These are phyloP conservation scores for Chaetoderma sp. DNA, from an alignment of 2,888 invertebrate species.

Conservation along the genomic window DNA sequence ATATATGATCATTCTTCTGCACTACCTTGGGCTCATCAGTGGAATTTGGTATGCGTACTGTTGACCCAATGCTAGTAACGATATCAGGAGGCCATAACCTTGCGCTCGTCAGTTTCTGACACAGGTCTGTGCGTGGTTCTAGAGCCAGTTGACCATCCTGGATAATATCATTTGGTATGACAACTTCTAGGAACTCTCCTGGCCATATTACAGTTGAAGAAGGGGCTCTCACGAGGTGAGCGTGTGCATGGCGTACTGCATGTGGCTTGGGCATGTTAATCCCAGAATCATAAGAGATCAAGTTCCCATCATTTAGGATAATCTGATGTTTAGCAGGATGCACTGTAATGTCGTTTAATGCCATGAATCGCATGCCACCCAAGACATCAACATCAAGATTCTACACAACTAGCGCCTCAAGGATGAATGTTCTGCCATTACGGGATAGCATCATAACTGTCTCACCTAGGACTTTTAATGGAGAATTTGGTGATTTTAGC, in stretches of 20 bases:
- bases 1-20: constrained; percentile 29
- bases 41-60: constrained; percentile 23
- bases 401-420: constrained; percentile 33
- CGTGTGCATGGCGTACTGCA: constrained; percentile 17
- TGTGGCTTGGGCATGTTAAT: not conserved
- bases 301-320: constrained; percentile 13
- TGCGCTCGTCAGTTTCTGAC: not conserved
- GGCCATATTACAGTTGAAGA: constrained; percentile 28
- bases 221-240: constrained; percentile 20
- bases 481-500: too few relatives aligned
- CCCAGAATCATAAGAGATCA: constrained; percentile 6
- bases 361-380: constrained; percentile 41
- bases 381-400: constrained; percentile 35
- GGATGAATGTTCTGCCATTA: too few relatives aligned
- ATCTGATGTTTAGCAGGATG: constrained; percentile 32
- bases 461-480: too few relatives aligned
- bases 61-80: constrained; percentile 19
- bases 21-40: constrained; percentile 12
- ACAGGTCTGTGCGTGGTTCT: constrained; percentile 2
- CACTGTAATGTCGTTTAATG: constrained; percentile 37
- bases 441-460: too few relatives aligned
- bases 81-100: constrained; percentile 20
- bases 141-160: constrained; percentile 10
- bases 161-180: constrained; percentile 18
- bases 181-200: constrained; percentile 31